A percentile compares a stretch with the other conserved stretches of the same genome.
phyloP scores from a whole-genome alignment of 2,797 vertebrate species.

The Darevskia mixta region DNA sequence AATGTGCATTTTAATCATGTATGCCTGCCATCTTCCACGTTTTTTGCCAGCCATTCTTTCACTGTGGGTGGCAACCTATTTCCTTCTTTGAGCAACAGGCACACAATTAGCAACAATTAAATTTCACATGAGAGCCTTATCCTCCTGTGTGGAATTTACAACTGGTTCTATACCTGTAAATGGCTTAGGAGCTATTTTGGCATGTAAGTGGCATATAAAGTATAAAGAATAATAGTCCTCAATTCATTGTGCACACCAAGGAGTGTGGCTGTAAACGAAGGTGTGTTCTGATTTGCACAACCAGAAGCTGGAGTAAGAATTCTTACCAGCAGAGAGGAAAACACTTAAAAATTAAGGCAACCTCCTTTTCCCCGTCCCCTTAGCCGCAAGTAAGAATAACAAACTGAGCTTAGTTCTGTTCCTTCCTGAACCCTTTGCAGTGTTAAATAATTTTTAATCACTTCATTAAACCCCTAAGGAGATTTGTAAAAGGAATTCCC shows the following conservation, averaged over 20 bases:
- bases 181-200: no score
- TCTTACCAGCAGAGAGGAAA: background rate
- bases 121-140: no score
- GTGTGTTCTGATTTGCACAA: background rate
- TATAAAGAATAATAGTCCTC: background rate
- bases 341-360: background rate
- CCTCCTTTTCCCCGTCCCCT: background rate
- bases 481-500: conserved; percentile 22
- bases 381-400: background rate
- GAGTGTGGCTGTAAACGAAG: background rate
- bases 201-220: no score
- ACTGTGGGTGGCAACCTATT: no score
- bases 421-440: background rate
- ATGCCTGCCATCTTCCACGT: no score
- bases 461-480: conserved; percentile 9
- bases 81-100: background rate
- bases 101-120: no score
- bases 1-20: no score
- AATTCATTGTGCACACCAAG: background rate
- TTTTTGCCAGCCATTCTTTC: no score
- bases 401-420: background rate
- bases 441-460: conserved; percentile 26
- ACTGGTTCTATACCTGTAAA: no score
- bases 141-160: no score
- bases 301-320: background rate